Percentiles rank a stretch among this genome's conserved stretches.
Conservation (phyloP, 2,888 invertebrate genomes). For the Phasia obesa region DNA sequence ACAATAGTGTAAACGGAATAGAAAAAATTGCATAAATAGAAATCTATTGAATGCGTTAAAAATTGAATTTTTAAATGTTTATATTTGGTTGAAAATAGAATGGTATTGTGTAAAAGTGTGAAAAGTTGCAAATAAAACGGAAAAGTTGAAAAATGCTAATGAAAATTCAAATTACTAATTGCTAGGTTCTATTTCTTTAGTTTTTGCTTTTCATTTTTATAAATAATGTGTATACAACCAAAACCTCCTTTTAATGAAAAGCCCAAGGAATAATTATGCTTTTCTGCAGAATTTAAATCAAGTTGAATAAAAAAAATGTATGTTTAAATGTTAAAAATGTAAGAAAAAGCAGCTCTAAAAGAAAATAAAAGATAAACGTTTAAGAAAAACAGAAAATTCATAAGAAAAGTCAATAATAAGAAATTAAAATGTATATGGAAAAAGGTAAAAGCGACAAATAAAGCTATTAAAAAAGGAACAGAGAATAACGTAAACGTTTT, state of each 20-base stretch:
- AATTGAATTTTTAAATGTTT: constrained; percentile 20
- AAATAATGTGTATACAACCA: constrained; percentile 58
- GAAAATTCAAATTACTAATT: constrained; percentile 62
- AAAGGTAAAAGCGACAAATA: constrained; percentile 73
- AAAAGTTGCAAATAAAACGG: constrained; percentile 44
- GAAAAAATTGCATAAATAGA: constrained; percentile 55
- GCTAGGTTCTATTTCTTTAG: constrained; percentile 14
- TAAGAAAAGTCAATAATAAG: constrained; percentile 69
- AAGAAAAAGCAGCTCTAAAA: constrained; percentile 33
- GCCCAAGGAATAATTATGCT: not conserved
- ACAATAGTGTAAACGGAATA: constrained; percentile 26
- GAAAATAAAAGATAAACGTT: constrained; percentile 60
- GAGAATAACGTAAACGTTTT: constrained; percentile 55
- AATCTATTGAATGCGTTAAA: not conserved
- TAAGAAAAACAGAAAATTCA: constrained; percentile 65
- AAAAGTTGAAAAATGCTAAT: constrained; percentile 25
- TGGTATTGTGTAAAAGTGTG: constrained; percentile 54
- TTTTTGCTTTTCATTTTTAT: constrained; percentile 15
- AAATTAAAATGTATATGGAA: constrained; percentile 53
- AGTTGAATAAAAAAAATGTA: constrained; percentile 30
- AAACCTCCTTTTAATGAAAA: constrained; percentile 23
- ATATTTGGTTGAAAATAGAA: constrained; percentile 40
- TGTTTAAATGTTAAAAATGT: constrained; percentile 30
- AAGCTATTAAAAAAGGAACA: constrained; percentile 40
- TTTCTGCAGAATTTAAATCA: constrained; percentile 35